These are phyloP conservation scores for Cacatua alba DNA, from an alignment of 2,113 vertebrate genomes.

Conservation along the genomic window DNA sequence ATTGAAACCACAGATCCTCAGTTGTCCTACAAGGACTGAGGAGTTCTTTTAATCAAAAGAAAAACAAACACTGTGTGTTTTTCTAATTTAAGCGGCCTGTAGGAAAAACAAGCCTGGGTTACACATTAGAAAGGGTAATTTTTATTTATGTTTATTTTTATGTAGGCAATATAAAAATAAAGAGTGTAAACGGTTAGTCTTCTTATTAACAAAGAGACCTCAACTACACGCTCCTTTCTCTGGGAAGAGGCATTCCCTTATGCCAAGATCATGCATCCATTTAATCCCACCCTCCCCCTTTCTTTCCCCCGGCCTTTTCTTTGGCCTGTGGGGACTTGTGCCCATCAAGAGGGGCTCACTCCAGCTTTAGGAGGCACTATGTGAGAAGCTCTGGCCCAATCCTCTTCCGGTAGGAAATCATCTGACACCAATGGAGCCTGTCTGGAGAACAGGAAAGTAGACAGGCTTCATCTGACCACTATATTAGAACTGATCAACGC, in stretches of 20 bases:
- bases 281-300: conserved; percentile 38
- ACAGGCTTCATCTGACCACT: conserved; percentile 51
- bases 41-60: not conserved
- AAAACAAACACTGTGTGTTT: conserved; percentile 5
- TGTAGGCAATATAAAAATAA: not conserved
- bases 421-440: conserved; percentile 69
- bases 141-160: conserved; percentile 13
- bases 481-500: conserved; percentile 16
- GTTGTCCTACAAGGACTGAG: not conserved
- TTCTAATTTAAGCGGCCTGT: not conserved
- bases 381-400: conserved; percentile 72
- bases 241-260: conserved; percentile 1
- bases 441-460: conserved; percentile 67
- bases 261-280: conserved; percentile 1
- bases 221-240: not conserved
- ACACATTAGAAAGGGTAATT: not conserved
- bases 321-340: not conserved
- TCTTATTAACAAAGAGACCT: conserved; percentile 33
- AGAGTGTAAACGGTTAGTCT: not conserved
- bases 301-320: conserved; percentile 24
- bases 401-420: conserved; percentile 63
- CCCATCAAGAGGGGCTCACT: conserved; percentile 42
- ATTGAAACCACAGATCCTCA: conserved; percentile 11
- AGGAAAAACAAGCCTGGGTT: not conserved
- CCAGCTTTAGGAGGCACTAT: conserved; percentile 42